These are phyloP conservation scores for Karalla daura DNA, from an alignment of 2,797 vertebrate species.

Conservation along the genomic window DNA sequence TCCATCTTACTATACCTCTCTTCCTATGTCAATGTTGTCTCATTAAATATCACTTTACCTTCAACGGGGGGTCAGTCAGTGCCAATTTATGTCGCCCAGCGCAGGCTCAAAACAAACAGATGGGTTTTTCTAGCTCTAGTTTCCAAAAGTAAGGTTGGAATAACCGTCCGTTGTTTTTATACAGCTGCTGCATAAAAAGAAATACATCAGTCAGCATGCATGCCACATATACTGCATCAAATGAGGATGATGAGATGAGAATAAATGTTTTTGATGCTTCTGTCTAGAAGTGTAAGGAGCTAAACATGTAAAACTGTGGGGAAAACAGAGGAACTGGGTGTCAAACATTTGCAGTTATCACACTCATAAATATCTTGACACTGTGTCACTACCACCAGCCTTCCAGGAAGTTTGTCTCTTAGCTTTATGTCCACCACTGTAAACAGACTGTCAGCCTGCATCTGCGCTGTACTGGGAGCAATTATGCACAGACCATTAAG, in stretches of 20 bases:
- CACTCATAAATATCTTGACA: no score
- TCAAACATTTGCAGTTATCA: no score
- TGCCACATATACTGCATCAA: not conserved
- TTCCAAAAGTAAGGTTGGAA: not conserved
- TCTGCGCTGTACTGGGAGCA: no score
- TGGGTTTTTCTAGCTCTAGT: not conserved
- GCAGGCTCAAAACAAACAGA: not conserved
- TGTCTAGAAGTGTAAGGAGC: not conserved
- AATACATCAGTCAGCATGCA: constrained; percentile 9
- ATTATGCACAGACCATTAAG: no score
- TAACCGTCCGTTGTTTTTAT: not conserved
- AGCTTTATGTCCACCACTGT: no score
- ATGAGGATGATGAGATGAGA: constrained; percentile 11
- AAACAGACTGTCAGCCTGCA: no score
- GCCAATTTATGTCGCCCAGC: not conserved
- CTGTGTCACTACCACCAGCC: no score
- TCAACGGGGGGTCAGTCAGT: not conserved
- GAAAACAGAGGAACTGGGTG: no score
- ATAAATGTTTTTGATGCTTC: not conserved
- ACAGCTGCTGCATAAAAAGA: not conserved
- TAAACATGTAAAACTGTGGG: not conserved
- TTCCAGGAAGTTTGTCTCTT: no score
- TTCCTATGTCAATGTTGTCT: not conserved
- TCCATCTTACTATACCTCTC: not conserved
- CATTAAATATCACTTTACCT: not conserved